These are phyloP conservation scores for Todus mexicanus DNA, from an alignment of 2,797 vertebrate genomes.

Conservation along the genomic window DNA sequence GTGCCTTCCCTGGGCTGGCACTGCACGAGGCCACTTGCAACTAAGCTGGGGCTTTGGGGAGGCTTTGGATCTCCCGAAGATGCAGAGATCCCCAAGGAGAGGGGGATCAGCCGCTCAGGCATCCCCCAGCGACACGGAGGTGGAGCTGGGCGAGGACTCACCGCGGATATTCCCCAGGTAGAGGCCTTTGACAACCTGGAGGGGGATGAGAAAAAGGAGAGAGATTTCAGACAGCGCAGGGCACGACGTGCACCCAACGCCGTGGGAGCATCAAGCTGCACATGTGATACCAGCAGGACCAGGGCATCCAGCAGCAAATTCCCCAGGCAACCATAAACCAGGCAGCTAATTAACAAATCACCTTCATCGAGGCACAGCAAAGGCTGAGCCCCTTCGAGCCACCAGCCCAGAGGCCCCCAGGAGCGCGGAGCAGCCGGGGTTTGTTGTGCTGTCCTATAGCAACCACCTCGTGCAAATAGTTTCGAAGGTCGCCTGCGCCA, in stretches of 20 bases:
- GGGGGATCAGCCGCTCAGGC: background rate
- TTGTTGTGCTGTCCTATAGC: background rate
- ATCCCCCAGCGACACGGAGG: rapidly evolving
- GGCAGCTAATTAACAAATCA: background rate
- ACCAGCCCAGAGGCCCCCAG: background rate
- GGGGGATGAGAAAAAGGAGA: background rate
- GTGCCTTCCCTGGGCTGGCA: background rate
- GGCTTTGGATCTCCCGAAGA: background rate
- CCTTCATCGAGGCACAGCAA: background rate
- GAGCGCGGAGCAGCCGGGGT: background rate
- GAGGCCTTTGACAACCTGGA: slow-evolving; percentile 85
- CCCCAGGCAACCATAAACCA: background rate
- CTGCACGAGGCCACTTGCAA: background rate
- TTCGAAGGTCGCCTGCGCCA: background rate
- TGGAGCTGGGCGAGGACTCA: slow-evolving; percentile 43
- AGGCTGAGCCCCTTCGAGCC: background rate
- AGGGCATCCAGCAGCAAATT: background rate
- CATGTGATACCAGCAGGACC: background rate
- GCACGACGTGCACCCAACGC: rapidly evolving
- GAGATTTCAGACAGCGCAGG: background rate
- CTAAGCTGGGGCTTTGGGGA: background rate
- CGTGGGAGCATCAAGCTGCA: too few species aligned
- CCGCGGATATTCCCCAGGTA: slow-evolving; percentile 89
- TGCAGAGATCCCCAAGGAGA: background rate
- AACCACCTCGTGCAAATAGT: background rate